Evolutionary conservation across 2,113 vertebrate genomes (phyloP).

Genomic region (Camelus dromedarius): DNA sequence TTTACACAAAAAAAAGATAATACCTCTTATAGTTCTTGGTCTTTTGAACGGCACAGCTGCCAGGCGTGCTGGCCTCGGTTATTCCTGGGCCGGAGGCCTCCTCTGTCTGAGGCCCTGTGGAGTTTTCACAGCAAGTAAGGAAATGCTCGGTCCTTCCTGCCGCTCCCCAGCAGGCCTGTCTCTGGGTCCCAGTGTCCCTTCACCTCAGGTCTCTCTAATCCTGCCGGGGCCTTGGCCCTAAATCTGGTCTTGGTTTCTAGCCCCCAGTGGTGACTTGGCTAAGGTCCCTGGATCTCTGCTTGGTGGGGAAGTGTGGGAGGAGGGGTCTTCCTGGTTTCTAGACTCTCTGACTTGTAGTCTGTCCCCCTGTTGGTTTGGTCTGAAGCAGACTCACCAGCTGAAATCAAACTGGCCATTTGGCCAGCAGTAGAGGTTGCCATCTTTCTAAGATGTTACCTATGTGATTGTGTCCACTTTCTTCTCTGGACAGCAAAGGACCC

Average conservation of each 20-base stretch:
- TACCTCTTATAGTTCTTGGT: background rate
- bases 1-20: too few relatives aligned
- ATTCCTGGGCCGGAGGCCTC: background rate
- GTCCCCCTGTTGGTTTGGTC: background rate
- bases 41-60: background rate
- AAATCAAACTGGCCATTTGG: background rate
- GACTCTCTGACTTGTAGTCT: background rate
- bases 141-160: background rate
- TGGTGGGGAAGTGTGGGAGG: background rate
- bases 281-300: background rate
- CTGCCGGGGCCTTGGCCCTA: background rate
- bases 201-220: background rate
- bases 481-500: background rate
- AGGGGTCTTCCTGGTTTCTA: background rate
- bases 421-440: background rate
- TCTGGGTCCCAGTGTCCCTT: background rate
- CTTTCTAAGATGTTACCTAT: background rate
- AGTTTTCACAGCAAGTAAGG: background rate
- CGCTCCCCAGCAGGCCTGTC: background rate
- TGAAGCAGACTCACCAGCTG: background rate
- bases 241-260: background rate
- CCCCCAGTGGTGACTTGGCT: background rate
- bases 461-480: background rate
- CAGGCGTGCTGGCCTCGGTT: background rate
- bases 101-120: background rate